Percentiles rank a stretch among this genome's conserved stretches.
These are phyloP conservation scores for Coptodon bakossiorum DNA, from an alignment of 2,113 vertebrate genomes.

Conservation along the genomic window DNA sequence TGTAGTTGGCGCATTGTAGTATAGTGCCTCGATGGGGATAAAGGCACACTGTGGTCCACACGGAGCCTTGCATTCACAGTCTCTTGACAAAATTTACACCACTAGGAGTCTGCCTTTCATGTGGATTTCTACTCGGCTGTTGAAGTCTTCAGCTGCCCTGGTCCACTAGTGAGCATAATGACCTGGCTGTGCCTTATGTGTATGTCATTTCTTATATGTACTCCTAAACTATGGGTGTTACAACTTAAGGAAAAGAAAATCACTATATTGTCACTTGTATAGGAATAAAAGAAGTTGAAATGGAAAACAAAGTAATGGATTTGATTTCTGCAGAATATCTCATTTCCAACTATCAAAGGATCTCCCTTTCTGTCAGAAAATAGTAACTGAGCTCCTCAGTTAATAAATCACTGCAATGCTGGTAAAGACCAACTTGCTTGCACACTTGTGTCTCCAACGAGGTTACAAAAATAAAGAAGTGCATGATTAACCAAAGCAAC, in stretches of 20 bases:
- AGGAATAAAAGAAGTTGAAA: not conserved
- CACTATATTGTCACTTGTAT: accelerated
- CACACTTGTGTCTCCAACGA: not conserved
- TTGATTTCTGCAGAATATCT: not conserved
- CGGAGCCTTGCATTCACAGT: not conserved
- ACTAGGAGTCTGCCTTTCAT: not conserved
- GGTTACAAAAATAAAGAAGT: not conserved
- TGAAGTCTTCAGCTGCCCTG: not conserved
- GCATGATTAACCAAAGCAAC: not conserved
- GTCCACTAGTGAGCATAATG: not conserved
- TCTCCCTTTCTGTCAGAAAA: not conserved
- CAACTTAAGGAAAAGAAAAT: not conserved
- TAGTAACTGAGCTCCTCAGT: not conserved
- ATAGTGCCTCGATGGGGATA: not conserved
- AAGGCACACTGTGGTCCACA: not conserved
- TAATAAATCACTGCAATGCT: not conserved
- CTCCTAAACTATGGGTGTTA: not conserved
- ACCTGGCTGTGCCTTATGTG: not conserved
- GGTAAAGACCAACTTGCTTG: not conserved
- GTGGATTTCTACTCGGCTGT: not conserved
- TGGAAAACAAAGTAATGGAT: not conserved
- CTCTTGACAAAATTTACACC: not conserved
- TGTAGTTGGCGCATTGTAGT: not conserved
- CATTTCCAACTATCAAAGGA: not conserved
- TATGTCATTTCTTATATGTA: not conserved